Percentiles rank a stretch among this genome's conserved stretches.
Conservation (phyloP, 2,113 vertebrate genomes). For the Eulemur rufifrons region DNA sequence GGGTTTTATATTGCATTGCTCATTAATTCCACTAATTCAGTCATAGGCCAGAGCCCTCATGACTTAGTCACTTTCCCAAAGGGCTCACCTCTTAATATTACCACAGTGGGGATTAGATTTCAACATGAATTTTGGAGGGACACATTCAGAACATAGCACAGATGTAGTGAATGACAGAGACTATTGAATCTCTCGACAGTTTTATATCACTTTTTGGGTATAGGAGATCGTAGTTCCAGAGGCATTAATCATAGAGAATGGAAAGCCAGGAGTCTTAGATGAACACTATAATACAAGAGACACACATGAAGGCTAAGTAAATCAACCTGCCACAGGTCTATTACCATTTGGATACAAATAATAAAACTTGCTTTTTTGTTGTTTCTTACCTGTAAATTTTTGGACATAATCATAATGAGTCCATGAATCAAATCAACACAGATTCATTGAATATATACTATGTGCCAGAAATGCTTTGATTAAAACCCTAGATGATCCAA, state of each 20-base stretch:
- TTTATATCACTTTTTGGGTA: background rate
- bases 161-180: background rate
- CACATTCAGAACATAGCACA: background rate
- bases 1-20: background rate
- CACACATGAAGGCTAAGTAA: background rate
- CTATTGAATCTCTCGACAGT: background rate
- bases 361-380: background rate
- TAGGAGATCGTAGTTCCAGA: background rate
- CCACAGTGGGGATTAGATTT: background rate
- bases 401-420: background rate
- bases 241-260: background rate
- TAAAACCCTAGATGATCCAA: background rate
- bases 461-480: background rate
- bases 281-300: background rate
- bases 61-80: background rate
- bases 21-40: too few species aligned
- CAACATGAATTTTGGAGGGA: background rate
- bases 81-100: background rate
- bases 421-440: background rate
- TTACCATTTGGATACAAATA: background rate
- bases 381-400: background rate
- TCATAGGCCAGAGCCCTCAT: background rate
- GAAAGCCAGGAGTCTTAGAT: background rate
- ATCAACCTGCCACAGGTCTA: background rate
- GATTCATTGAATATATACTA: background rate